Conservation (phyloP, 2,888 invertebrate genomes). For the Zhuqinia jingwanae region DNA sequence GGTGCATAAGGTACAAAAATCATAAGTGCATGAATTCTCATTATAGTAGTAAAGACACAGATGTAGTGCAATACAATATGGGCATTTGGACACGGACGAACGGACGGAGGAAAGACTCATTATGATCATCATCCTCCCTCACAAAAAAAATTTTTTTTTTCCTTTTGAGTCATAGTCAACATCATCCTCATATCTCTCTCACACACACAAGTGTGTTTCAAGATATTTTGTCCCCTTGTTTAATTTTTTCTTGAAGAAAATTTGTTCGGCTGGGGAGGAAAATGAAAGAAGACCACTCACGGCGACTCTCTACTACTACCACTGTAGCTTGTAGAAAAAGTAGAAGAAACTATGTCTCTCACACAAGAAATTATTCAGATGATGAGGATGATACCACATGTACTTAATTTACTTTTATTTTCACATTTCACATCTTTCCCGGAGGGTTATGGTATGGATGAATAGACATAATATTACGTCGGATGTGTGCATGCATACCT, state of each 20-base stretch:
- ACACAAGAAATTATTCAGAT: no score
- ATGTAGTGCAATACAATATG: not conserved
- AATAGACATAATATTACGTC: no score
- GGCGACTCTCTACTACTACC: no score
- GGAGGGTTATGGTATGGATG: constrained; percentile 36
- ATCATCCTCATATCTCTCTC: not conserved
- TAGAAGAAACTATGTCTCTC: no score
- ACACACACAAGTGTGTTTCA: not conserved
- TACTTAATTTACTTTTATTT: constrained; percentile 27
- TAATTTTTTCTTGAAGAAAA: not conserved
- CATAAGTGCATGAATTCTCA: not conserved
- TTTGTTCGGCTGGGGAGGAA: no score
- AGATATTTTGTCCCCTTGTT: not conserved
- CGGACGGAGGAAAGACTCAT: not conserved
- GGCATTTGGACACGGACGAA: no score
- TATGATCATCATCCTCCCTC: not conserved
- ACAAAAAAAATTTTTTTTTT: not conserved
- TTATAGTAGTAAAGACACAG: no score
- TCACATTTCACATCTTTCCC: constrained; percentile 27
- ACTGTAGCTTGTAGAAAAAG: no score
- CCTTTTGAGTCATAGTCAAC: not conserved
- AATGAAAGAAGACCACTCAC: no score
- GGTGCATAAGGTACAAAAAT: constrained; percentile 1
- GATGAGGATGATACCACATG: constrained; percentile 42
- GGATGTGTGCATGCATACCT: not conserved